Percentiles rank a stretch among this genome's conserved stretches.
Evolutionary conservation across 2,797 vertebrate species (phyloP).

Genomic region (Kryptolebias ocellatus): DNA sequence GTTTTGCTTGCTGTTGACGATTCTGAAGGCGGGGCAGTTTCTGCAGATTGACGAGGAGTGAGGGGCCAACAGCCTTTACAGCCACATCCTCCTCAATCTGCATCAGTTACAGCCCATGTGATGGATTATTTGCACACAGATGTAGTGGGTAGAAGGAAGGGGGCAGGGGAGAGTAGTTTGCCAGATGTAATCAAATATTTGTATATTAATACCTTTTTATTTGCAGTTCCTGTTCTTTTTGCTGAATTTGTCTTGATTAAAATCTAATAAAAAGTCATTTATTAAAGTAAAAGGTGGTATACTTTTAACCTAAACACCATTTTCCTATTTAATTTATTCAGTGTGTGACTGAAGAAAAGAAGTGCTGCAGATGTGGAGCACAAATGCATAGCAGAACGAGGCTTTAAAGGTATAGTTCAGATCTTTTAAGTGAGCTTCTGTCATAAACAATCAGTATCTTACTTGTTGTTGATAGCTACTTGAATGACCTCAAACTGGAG

Average conservation of each 20-base stretch:
- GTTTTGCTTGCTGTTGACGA: constrained; percentile 43
- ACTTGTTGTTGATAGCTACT: too few relatives aligned
- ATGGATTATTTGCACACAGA: constrained; percentile 53
- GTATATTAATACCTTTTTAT: constrained; percentile 59
- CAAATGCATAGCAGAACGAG: too few relatives aligned
- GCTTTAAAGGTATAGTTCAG: too few relatives aligned
- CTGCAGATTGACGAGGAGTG: constrained; percentile 40
- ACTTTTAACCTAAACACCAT: background rate
- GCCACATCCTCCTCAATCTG: background rate
- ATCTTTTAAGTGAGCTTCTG: too few relatives aligned
- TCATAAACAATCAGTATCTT: too few relatives aligned
- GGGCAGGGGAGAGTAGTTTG: constrained; percentile 22
- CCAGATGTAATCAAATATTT: constrained; percentile 59
- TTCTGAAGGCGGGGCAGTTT: constrained; percentile 48
- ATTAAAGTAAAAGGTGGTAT: constrained; percentile 28
- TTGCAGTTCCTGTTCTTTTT: constrained; percentile 58
- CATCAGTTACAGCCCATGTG: constrained; percentile 33
- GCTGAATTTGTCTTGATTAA: constrained; percentile 55
- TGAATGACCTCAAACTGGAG: too few relatives aligned
- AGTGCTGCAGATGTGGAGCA: too few relatives aligned
- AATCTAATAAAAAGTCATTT: constrained; percentile 74
- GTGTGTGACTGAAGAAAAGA: too few relatives aligned
- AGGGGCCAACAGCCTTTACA: constrained; percentile 14
- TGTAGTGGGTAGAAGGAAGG: constrained; percentile 4
- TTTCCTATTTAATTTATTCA: background rate